A percentile compares a stretch with the other conserved stretches of the same genome.
Conservation (phyloP, 2,113 vertebrate genomes). For the Oreochromis niloticus region DNA sequence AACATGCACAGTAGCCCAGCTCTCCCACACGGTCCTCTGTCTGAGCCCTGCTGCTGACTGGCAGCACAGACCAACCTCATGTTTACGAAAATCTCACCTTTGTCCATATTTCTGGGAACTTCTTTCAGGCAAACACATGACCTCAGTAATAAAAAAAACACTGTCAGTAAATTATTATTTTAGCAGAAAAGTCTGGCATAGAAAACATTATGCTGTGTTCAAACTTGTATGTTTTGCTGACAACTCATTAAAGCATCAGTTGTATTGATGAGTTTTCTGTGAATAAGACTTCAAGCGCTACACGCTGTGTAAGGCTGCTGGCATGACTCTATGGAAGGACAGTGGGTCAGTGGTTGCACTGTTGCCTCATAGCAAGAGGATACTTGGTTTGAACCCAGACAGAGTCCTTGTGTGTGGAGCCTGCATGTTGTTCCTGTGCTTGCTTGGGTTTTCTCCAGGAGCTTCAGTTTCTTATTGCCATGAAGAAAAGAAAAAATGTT, state of each 20-base stretch:
- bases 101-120: not conserved
- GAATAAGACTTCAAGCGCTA: not conserved
- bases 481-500: not conserved
- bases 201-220: not conserved
- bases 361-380: not conserved
- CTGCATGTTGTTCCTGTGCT: not conserved
- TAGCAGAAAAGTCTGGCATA: not conserved
- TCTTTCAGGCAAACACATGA: not conserved
- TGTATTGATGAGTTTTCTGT: not conserved
- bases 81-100: not conserved
- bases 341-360: not conserved
- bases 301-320: not conserved
- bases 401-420: not conserved
- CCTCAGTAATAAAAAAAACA: accelerated
- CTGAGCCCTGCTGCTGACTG: not conserved
- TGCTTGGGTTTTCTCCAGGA: not conserved
- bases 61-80: not conserved
- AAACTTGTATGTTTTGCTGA: not conserved
- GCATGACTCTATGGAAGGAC: not conserved
- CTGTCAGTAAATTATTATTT: not conserved
- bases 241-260: not conserved
- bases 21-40: not conserved
- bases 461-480: not conserved
- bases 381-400: not conserved
- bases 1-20: not conserved